Base-by-base conservation (phyloP, 2,888 invertebrate species). In the Spatulosminthurus flaviceps region DNA sequence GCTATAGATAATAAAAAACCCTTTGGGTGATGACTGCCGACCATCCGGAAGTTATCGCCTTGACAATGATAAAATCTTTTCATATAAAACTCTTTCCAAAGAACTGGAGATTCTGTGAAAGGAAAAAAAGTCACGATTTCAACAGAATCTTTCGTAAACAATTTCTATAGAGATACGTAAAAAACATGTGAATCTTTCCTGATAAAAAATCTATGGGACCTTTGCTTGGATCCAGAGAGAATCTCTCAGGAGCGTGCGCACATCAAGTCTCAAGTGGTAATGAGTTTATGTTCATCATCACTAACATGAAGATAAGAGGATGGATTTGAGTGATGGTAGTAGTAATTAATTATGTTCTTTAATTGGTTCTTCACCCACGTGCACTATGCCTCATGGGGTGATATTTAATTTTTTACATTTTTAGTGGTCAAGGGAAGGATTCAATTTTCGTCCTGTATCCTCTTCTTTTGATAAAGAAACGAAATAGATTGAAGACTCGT, bases 21-120 rank as follows among this genome's bases (percentile, higher is more conserved):
- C 34, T 34, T 34, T 34, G 34, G 4, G 51, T 19, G 16, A 16
- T n/a, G n/a, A 51, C n/a, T 51, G 16, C 51, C 51, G n/a, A 51
- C 51, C 51, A 51, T 51, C 51, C 51, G 51, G 51, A 51, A 51
- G 51, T 51, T 51, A 51, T 19, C 51, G 51, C 16, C n/a, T 2
- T 11, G n/a, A 51, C n/a, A 51, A 19, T 11, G 16, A 34, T 51
- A 51, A 19, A 51, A 51, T 51, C 51, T 51, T 51, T 51, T 34
- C 34, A 7, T 34, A 34, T 34, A 7, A n/a, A n/a, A n/a, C n/a
- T n/a, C n/a, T n/a, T n/a, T n/a, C n/a, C n/a, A n/a, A n/a, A n/a
- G n/a, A n/a, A n/a, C n/a, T n/a, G n/a, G n/a, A n/a, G n/a, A n/a
- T n/a, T n/a, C n/a, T n/a, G n/a, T n/a, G n/a, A n/a, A n/a, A n/a